A percentile compares a stretch with the other conserved stretches of the same genome.
Evolutionary conservation across 2,797 vertebrate species (phyloP).

Genomic region (Pachyuromys duprasi): DNA sequence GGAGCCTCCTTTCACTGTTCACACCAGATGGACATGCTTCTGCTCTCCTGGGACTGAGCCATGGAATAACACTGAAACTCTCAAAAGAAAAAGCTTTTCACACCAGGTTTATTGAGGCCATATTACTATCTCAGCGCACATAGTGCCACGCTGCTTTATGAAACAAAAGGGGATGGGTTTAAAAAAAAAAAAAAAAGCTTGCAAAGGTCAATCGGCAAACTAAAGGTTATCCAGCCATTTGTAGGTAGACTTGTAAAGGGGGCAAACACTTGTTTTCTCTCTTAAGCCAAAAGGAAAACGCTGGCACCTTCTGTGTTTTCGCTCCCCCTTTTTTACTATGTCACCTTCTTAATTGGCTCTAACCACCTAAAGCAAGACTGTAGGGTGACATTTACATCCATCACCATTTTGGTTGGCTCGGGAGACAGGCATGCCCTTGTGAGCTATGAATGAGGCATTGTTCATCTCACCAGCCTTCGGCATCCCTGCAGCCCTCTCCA

Average conservation of each 20-base stretch:
- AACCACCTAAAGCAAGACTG: slow-evolving; percentile 77
- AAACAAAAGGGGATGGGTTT: not conserved
- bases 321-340: slow-evolving; percentile 4
- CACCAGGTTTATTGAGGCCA: not conserved
- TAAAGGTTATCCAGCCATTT: slow-evolving; percentile 26
- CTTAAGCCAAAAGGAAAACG: slow-evolving; percentile 34
- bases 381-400: slow-evolving; percentile 74
- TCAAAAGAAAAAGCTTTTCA: slow-evolving; percentile 25
- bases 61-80: not conserved
- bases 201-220: slow-evolving; percentile 22
- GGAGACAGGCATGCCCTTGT: slow-evolving; percentile 81
- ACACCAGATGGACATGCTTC: slow-evolving; percentile 74
- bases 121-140: not conserved
- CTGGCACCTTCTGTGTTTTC: slow-evolving; percentile 40
- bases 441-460: slow-evolving; percentile 82
- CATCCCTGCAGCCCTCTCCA: not conserved
- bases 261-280: slow-evolving; percentile 37
- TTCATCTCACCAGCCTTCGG: slow-evolving; percentile 44
- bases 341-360: slow-evolving; percentile 74
- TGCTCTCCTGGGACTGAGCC: slow-evolving; percentile 27
- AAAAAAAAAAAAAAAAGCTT: not conserved
- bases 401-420: slow-evolving; percentile 80
- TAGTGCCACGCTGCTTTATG: not conserved
- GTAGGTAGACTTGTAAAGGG: not conserved
- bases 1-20: slow-evolving; percentile 73